Conservation (phyloP, 2,888 invertebrate genomes). For the Andricus quercusramuli region DNA sequence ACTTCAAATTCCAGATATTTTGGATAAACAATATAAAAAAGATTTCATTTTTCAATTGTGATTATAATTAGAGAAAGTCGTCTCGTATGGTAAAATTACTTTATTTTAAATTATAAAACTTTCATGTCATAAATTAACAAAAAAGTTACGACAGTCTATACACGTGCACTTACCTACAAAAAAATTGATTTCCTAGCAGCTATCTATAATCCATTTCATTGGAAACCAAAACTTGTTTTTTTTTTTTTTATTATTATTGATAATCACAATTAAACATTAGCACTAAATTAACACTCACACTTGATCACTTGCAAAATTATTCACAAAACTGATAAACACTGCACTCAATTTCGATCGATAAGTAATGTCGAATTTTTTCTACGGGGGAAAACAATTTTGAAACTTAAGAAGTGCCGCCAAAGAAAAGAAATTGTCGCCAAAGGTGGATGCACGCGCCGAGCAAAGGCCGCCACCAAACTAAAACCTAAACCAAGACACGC, state of each 20-base stretch:
- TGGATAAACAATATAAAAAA: too few species aligned
- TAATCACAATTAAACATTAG: not conserved
- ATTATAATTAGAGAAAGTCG: too few species aligned
- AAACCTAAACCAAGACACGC: slow-evolving; percentile 76
- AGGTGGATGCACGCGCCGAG: slow-evolving; percentile 47
- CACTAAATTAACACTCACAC: not conserved
- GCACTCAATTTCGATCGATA: not conserved
- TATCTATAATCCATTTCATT: not conserved
- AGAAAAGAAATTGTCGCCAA: not conserved
- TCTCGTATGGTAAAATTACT: too few species aligned
- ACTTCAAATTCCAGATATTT: not conserved
- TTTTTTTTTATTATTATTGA: not conserved
- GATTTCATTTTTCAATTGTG: too few species aligned
- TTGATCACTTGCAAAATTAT: not conserved
- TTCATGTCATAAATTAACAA: too few species aligned
- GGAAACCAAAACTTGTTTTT: not conserved
- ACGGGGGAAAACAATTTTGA: not conserved
- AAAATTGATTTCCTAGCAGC: not conserved
- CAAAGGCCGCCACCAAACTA: slow-evolving; percentile 71
- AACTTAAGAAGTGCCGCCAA: not conserved
- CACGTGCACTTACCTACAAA: not conserved
- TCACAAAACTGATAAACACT: not conserved
- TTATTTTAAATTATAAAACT: too few species aligned
- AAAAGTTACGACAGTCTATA: not conserved
- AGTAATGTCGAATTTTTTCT: not conserved